Evolutionary conservation across 2,888 invertebrate genomes (phyloP).

Genomic region (Dastarcus helophoroides): DNA sequence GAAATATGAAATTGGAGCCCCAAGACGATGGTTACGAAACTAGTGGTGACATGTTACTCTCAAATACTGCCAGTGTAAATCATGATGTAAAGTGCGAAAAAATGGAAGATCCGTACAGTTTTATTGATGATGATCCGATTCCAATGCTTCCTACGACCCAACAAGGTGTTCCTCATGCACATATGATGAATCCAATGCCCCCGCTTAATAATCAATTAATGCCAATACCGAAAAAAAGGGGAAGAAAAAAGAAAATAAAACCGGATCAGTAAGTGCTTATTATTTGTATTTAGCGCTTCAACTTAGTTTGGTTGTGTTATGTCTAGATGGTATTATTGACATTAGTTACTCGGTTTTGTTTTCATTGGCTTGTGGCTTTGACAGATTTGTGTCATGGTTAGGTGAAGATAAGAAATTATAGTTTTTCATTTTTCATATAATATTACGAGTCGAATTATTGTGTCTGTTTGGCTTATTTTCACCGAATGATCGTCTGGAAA

Average conservation of each 20-base stretch:
- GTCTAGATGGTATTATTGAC: too few relatives aligned
- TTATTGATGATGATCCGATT: conserved; percentile 67
- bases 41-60: conserved; percentile 50
- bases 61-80: conserved; percentile 32
- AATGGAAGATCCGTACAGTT: conserved; percentile 70
- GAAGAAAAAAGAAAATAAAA: conserved; percentile 75
- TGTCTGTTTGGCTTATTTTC: too few relatives aligned
- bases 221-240: conserved; percentile 66
- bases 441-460: too few relatives aligned
- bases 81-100: conserved; percentile 37
- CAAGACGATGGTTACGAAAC: conserved; percentile 88
- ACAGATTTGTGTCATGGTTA: conserved; percentile 1
- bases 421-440: too few relatives aligned
- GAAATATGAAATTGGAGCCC: conserved; percentile 49
- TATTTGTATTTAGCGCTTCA: neutral
- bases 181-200: conserved; percentile 36
- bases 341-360: conserved; percentile 1
- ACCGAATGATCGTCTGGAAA: too few relatives aligned
- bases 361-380: conserved; percentile 1
- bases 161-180: conserved; percentile 22
- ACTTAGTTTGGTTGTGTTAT: neutral
- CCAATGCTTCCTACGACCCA: conserved; percentile 33
- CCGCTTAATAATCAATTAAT: conserved; percentile 31
- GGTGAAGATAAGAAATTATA: too few relatives aligned
- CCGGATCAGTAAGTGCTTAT: conserved; percentile 42